phyloP scores from a whole-genome alignment of 2,113 vertebrate genomes.

The Phaethornis superciliosus region DNA sequence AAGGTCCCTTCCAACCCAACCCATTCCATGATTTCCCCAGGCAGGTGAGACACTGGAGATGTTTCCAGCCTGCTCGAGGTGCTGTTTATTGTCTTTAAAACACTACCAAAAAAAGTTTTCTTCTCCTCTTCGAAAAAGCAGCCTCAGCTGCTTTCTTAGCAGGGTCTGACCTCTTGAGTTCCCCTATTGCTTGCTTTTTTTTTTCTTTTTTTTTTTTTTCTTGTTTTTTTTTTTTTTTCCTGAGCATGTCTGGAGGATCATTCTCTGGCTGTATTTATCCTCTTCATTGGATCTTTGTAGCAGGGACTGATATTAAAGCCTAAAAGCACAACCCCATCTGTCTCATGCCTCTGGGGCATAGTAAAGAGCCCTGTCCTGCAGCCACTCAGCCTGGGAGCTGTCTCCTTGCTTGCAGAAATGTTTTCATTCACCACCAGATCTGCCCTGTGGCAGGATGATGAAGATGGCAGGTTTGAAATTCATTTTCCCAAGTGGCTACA shows the following conservation, averaged over 20 bases:
- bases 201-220: not conserved
- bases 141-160: not conserved
- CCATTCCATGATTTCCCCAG: no score
- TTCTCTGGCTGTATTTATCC: not conserved
- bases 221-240: not conserved
- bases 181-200: not conserved
- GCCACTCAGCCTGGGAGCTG: not conserved
- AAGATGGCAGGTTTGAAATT: not conserved
- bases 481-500: rapidly evolving
- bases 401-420: not conserved
- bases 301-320: not conserved
- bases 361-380: not conserved
- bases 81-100: not conserved
- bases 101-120: not conserved
- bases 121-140: not conserved
- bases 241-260: not conserved
- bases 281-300: rapidly evolving
- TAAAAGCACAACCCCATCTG: conserved; percentile 54
- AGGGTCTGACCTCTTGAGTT: not conserved
- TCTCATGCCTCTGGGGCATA: not conserved
- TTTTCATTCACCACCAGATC: not conserved
- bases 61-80: not conserved
- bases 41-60: rapidly evolving
- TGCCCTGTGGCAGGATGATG: not conserved
- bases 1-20: no score